Evolutionary conservation across 2,113 vertebrate genomes (phyloP).

Genomic region (Gobius niger): DNA sequence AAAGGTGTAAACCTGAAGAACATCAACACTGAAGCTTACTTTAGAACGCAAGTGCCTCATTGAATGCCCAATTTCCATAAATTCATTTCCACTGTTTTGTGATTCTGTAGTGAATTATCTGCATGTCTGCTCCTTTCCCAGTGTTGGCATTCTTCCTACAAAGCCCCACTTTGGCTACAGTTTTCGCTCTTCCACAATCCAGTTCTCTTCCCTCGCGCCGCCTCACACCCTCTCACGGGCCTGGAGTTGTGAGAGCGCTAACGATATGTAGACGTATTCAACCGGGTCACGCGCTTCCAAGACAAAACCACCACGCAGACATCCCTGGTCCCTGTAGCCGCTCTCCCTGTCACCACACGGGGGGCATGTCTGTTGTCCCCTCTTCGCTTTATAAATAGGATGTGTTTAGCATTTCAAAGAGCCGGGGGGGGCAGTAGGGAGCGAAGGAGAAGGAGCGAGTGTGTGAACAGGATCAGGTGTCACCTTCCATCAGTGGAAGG

Average conservation of each 20-base stretch:
- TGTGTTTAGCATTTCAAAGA: constrained; percentile 63
- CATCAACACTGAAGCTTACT: too few relatives aligned
- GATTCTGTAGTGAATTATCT: neutral
- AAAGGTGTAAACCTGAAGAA: too few relatives aligned
- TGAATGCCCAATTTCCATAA: too few relatives aligned
- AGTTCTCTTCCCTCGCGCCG: constrained; percentile 21
- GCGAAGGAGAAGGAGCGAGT: constrained; percentile 1
- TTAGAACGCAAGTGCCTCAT: neutral
- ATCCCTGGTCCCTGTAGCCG: constrained; percentile 13
- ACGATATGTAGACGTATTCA: constrained; percentile 48
- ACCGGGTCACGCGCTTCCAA: constrained; percentile 29
- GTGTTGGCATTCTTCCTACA: constrained; percentile 12
- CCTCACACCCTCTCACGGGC: constrained; percentile 41
- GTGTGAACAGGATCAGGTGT: constrained; percentile 24
- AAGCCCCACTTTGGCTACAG: constrained; percentile 24
- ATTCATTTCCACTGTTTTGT: neutral
- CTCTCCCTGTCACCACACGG: constrained; percentile 19
- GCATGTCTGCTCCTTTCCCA: constrained; percentile 2
- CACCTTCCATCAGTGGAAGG: constrained; percentile 22
- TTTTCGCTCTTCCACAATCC: constrained; percentile 21
- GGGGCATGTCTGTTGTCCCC: constrained; percentile 52
- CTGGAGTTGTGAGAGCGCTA: constrained; percentile 15
- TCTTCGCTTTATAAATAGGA: constrained; percentile 57
- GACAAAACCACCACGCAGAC: constrained; percentile 19
- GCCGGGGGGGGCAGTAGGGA: constrained; percentile 10